These are phyloP conservation scores for Selenia dentaria DNA, from an alignment of 2,888 invertebrate species.

Conservation along the genomic window DNA sequence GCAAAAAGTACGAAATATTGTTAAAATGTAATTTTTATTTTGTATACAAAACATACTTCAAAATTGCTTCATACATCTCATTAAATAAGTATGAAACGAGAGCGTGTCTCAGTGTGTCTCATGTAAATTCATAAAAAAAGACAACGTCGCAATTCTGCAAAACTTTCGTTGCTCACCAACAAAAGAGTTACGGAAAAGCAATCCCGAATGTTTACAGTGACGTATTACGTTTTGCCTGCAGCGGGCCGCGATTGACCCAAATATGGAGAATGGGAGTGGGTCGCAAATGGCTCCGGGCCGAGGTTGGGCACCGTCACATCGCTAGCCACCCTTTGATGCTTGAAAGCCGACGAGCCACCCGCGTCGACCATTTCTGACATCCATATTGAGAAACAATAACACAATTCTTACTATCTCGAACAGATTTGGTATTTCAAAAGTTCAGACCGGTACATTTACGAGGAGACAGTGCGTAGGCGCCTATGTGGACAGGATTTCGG, in stretches of 20 bases:
- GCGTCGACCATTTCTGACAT: constrained; percentile 38
- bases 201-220: constrained; percentile 31
- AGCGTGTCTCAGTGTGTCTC: too few relatives aligned
- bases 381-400: constrained; percentile 34
- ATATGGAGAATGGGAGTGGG: constrained; percentile 50
- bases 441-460: constrained; percentile 10
- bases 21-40: too few relatives aligned
- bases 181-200: constrained; percentile 28
- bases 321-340: constrained; percentile 48
- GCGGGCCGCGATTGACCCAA: constrained; percentile 58
- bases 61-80: too few relatives aligned
- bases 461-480: not conserved
- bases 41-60: too few relatives aligned
- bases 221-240: constrained; percentile 29
- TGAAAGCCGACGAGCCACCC: constrained; percentile 31
- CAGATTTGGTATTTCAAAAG: constrained; percentile 15
- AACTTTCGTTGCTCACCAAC: too few relatives aligned
- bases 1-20: too few relatives aligned
- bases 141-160: too few relatives aligned
- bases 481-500: constrained; percentile 2
- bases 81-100: too few relatives aligned
- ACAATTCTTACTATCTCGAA: constrained; percentile 16
- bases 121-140: too few relatives aligned
- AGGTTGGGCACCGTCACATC: constrained; percentile 17
- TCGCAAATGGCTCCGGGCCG: constrained; percentile 32